Evolutionary conservation across 2,888 invertebrate species (phyloP).

Genomic region (Muschampia plurimacula): DNA sequence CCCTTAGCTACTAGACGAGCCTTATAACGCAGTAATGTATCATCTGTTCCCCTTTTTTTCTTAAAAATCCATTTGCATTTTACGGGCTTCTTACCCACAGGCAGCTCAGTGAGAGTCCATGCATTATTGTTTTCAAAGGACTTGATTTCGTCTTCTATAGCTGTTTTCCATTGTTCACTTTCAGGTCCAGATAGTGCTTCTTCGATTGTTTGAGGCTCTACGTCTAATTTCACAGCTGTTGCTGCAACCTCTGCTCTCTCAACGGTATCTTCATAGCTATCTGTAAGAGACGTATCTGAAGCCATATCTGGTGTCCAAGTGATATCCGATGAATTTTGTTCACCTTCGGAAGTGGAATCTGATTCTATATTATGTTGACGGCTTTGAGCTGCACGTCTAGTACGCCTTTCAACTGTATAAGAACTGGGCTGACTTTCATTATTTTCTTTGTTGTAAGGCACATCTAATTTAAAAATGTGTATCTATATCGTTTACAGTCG

Average conservation of each 20-base stretch:
- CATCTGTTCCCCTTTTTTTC: neutral
- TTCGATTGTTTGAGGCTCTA: neutral
- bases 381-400: neutral
- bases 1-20: conserved; percentile 26
- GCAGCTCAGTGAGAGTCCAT: conserved; percentile 38
- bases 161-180: conserved; percentile 41
- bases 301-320: conserved; percentile 21
- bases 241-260: neutral
- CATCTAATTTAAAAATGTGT: neutral
- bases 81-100: neutral
- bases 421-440: neutral
- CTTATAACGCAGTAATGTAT: neutral
- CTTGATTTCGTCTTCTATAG: conserved; percentile 42
- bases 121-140: conserved; percentile 42
- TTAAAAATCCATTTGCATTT: conserved; percentile 6
- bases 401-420: neutral
- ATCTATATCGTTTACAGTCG: neutral
- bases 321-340: conserved; percentile 21
- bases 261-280: conserved; percentile 13
- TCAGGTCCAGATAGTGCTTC: conserved; percentile 43
- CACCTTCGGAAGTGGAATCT: neutral
- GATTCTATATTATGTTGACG: neutral
- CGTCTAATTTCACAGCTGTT: neutral
- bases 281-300: conserved; percentile 10
- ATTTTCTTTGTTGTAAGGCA: neutral